A percentile compares a stretch with the other conserved stretches of the same genome.
Conservation (phyloP, 2,113 vertebrate genomes). For the Platycercus adscitus region DNA sequence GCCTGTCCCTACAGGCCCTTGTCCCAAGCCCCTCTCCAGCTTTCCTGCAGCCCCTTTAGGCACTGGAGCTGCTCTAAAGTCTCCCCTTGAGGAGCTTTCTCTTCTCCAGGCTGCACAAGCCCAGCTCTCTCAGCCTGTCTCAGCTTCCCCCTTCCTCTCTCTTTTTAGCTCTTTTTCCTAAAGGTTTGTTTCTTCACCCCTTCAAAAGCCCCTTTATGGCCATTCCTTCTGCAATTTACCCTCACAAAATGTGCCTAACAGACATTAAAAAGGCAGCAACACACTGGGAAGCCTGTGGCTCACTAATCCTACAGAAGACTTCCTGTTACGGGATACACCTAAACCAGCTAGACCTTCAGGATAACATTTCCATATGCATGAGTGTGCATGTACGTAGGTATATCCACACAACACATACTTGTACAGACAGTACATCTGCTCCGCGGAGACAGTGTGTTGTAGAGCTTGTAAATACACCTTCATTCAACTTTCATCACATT, state of each 20-base stretch:
- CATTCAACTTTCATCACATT: conserved; percentile 55
- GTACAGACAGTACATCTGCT: conserved; percentile 52
- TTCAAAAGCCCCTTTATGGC: fast-evolving
- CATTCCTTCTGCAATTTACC: not conserved
- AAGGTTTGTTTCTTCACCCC: not conserved
- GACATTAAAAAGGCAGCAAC: not conserved
- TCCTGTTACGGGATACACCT: not conserved
- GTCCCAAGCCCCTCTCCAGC: no score
- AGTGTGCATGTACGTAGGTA: not conserved
- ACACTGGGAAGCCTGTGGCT: not conserved
- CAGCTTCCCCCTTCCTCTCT: not conserved
- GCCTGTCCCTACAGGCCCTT: no score
- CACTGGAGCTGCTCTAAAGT: not conserved
- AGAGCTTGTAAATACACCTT: conserved; percentile 36
- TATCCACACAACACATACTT: not conserved
- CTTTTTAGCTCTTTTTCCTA: not conserved
- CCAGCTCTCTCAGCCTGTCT: not conserved
- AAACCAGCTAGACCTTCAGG: not conserved
- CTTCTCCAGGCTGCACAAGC: not conserved
- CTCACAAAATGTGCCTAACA: fast-evolving
- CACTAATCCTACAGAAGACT: not conserved
- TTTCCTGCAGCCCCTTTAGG: no score
- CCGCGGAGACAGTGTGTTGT: not conserved
- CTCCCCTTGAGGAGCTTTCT: not conserved
- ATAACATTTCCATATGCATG: not conserved